Base-by-base conservation (phyloP, 2,113 vertebrate genomes). In the Andinoacara biseriatus region DNA sequence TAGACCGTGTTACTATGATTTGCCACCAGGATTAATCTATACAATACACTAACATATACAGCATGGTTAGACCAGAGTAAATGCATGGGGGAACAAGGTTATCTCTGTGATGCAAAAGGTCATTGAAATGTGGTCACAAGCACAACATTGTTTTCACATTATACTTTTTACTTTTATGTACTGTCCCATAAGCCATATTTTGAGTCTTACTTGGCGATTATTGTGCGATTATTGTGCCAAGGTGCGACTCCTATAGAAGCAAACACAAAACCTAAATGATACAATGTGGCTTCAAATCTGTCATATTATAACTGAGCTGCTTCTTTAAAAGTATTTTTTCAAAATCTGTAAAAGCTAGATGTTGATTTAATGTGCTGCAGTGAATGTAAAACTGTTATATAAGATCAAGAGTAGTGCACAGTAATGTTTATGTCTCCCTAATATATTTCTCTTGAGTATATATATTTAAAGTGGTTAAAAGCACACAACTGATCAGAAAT, bases 401-500 rank as follows among this genome's bases (percentile, higher is more conserved):
- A 62, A 33, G 26, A 31, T 52, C 20, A 54, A 62, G 20, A 14
- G 46, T 76, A 43, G n/a, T 49, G 59, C 46, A 17, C 10, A 43
- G 20, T 29, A 63, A 76, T 63, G 24, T 24, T 20, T 10, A 63
- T 43, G 15, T 14, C 13, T 54, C 9, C 69, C 46, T 33, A 33
- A 33, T 33, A 33, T 33, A 7, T 33, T 33, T 33, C 33, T 7
- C 33, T 33, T 33, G 14, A 80, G 78, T 81, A 18, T 69, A 26
- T 81, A 18, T 69, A 26, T 69, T 49, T 74, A 62, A 76, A 33
- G 20, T 49, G 29, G 10, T 74, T 0, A 60, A 80, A 81, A 67
- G 15, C 49, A 22, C 20, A 10, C 24, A 29, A 22, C 7, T 58
- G 31, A 46, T 67, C 38, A 46, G 40, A 26, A 46, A 67, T 18